Percentiles rank a stretch among this genome's conserved stretches.
Evolutionary conservation across 2,113 vertebrate genomes (phyloP).

Genomic region (Anarhynchus alexandrinus): DNA sequence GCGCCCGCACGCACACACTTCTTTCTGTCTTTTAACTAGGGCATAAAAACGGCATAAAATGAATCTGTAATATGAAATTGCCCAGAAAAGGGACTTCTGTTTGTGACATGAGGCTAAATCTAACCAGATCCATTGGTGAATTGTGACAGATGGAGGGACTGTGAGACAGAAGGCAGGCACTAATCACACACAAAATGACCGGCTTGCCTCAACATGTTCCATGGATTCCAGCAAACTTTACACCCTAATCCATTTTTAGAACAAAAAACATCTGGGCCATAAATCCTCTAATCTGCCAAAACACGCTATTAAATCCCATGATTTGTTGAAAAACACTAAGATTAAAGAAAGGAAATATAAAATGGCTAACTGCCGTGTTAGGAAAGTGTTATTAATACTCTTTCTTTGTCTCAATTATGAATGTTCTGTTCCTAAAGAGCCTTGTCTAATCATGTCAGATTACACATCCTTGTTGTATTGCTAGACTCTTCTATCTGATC

Average conservation of each 20-base stretch:
- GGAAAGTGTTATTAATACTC: conserved; percentile 90
- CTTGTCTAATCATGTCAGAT: conserved; percentile 97
- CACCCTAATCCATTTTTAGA: conserved; percentile 97
- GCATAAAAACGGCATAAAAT: conserved; percentile 75
- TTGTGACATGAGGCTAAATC: conserved; percentile 80
- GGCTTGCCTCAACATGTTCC: conserved; percentile 85
- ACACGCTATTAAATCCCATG: conserved; percentile 93
- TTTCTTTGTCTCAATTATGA: conserved; percentile 93
- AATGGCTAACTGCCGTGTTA: conserved; percentile 88
- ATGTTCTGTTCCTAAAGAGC: conserved; percentile 90
- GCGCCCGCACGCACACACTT: background rate
- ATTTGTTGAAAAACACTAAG: conserved; percentile 99
- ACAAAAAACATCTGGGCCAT: conserved; percentile 99
- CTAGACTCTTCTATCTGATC: conserved; percentile 80
- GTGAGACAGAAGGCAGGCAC: conserved; percentile 79
- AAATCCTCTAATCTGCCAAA: conserved; percentile 98
- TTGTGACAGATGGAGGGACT: conserved; percentile 88
- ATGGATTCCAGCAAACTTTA: conserved; percentile 92
- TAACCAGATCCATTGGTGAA: conserved; percentile 82
- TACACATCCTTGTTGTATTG: conserved; percentile 86
- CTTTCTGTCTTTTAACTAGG: conserved; percentile 75
- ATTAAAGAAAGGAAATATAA: conserved; percentile 95
- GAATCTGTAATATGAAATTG: conserved; percentile 82
- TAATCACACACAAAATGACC: conserved; percentile 83
- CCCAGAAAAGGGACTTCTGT: conserved; percentile 83